phyloP scores from a whole-genome alignment of 2,797 vertebrate species.

The Channa striata region DNA sequence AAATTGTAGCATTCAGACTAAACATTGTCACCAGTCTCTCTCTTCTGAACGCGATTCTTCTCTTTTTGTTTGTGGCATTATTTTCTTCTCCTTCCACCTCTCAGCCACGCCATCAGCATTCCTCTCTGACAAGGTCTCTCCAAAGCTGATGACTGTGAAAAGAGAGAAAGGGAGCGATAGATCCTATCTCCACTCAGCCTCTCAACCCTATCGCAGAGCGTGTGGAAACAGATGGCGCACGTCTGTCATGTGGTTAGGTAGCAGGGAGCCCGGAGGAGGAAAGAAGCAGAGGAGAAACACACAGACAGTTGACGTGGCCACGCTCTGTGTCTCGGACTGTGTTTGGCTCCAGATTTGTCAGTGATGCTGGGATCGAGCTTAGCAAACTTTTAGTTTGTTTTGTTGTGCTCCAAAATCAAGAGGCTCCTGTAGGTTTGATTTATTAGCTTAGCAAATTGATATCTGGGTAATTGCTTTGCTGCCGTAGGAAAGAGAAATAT shows the following conservation, averaged over 20 bases:
- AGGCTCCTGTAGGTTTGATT: slow-evolving; percentile 53
- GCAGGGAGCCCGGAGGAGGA: slow-evolving; percentile 59
- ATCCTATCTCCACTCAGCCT: slow-evolving; percentile 68
- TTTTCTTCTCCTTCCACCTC: slow-evolving; percentile 29
- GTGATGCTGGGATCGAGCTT: slow-evolving; percentile 17
- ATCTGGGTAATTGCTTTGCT: slow-evolving; percentile 54
- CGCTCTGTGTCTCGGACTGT: slow-evolving; percentile 46
- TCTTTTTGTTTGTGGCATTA: slow-evolving; percentile 38
- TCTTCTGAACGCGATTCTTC: slow-evolving; percentile 26
- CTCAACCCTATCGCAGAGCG: slow-evolving; percentile 52
- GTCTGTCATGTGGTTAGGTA: slow-evolving; percentile 76
- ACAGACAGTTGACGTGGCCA: slow-evolving; percentile 53
- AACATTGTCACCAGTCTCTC: slow-evolving; percentile 8
- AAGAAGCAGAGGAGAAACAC: slow-evolving; percentile 55
- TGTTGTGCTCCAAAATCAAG: slow-evolving; percentile 42
- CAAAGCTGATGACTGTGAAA: slow-evolving; percentile 57
- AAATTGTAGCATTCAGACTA: background rate
- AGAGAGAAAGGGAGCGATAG: slow-evolving; percentile 58
- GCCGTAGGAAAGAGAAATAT: slow-evolving; percentile 56
- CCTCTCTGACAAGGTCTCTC: slow-evolving; percentile 59
- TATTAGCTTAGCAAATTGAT: slow-evolving; percentile 53
- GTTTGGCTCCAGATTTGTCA: slow-evolving; percentile 39
- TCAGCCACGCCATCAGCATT: slow-evolving; percentile 45
- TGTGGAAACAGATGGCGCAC: slow-evolving; percentile 71
- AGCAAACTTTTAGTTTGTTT: slow-evolving; percentile 39